A percentile compares a stretch with the other conserved stretches of the same genome.
Evolutionary conservation across 2,888 invertebrate species (phyloP).

Genomic region (Sphaerophoria rueppellii): DNA sequence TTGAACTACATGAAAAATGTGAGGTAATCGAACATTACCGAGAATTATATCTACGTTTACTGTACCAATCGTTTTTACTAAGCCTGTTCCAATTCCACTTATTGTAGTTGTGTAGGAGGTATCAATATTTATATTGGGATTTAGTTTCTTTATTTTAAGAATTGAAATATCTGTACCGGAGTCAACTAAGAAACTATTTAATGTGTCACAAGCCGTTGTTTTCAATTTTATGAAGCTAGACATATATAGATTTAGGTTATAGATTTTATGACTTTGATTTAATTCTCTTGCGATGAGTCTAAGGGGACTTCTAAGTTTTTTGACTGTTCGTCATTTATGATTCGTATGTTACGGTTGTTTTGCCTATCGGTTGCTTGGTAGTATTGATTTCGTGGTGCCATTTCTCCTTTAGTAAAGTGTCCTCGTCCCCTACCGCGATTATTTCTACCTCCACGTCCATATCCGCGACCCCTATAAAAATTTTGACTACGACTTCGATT

Average conservation of each 20-base stretch:
- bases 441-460: slow-evolving; percentile 14
- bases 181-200: slow-evolving; percentile 38
- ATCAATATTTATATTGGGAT: slow-evolving; percentile 26
- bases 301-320: slow-evolving; percentile 13
- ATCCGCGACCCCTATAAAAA: slow-evolving; percentile 3
- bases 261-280: slow-evolving; percentile 6
- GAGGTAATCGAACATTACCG: slow-evolving; percentile 42
- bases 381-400: slow-evolving; percentile 1
- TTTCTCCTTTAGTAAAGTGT: not conserved
- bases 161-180: slow-evolving; percentile 46
- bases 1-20: slow-evolving; percentile 46
- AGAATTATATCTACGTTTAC: slow-evolving; percentile 19
- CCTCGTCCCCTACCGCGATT: not conserved
- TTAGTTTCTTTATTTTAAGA: slow-evolving; percentile 5
- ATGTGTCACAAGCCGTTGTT: slow-evolving; percentile 3
- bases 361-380: slow-evolving; percentile 1
- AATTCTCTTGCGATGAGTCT: not conserved
- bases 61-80: slow-evolving; percentile 31
- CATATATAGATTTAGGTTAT: slow-evolving; percentile 3
- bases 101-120: slow-evolving; percentile 21
- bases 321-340: slow-evolving; percentile 3
- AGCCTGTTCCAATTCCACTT: slow-evolving; percentile 16
- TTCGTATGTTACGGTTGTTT: slow-evolving; percentile 7
- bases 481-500: slow-evolving; percentile 13
- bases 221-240: slow-evolving; percentile 6